Evolutionary conservation across 2,797 vertebrate species (phyloP), one percentile per base, ranked within the genome.

Genomic region (Sebastes nivosus): DNA sequence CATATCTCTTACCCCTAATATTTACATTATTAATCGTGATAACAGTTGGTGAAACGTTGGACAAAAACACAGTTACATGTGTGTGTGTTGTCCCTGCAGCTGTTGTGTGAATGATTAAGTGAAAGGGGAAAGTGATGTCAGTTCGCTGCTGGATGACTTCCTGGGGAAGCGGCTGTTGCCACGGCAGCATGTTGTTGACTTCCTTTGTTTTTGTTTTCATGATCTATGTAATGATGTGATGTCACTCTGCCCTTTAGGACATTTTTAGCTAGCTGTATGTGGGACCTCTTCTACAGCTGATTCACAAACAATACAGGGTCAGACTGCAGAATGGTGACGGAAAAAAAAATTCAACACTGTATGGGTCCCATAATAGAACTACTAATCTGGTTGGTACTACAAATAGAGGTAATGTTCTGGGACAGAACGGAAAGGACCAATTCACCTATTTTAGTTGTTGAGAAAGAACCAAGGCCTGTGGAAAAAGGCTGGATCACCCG

Each of bases 161-260:
- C 91, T 90, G 86, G 70, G 92, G 92, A 94, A 93, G 81, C 64
- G 6, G n/a, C 65, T 55, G 81, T 92, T 89, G 88, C 87, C 89
- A 84, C 9, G 63, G 80, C 61, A 72, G 58, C 82, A 13, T 16
- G 78, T 52, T 79, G 52, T 77, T 83, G 82, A 91, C 82, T 89
- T 92, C 87, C 88, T 84, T 84, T 88, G 80, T 93, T 92, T 85
- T 82, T 85, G 32, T 86, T 87, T 82, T 70, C 25, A 24, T 68
- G 27, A 60, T 54, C 13, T 24, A 8, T 52, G 46, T 42, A 32
- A 46, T 9, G 75, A 16, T 1, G 11, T 64, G 78, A 80, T 34
- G 71, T 50, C 46, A 54, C 36, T 24, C 27, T 1, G 30, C 6
- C 36, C 25, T n/a, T 3, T 11, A 12, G 59, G 63, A 38, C 7